Evolutionary conservation across 1,140 invertebrate species (phyloP).

Genomic region (Diploscapter pachys): DNA sequence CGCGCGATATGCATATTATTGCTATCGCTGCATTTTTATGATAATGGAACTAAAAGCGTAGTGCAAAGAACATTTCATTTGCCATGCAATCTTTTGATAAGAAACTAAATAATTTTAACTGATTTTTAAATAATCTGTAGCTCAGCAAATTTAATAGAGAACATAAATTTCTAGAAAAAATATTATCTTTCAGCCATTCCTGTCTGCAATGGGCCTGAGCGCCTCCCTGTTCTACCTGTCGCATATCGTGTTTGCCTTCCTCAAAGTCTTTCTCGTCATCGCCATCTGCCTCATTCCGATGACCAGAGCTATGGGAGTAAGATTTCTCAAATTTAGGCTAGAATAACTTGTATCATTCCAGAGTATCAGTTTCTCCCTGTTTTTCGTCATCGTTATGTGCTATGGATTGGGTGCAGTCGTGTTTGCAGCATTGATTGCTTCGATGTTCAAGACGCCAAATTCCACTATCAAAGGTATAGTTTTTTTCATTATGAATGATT

Average conservation of each 20-base stretch:
- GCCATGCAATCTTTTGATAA: too few relatives aligned
- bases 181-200: background rate
- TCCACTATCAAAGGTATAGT: slow-evolving; percentile 12
- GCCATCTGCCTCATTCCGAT: slow-evolving; percentile 17
- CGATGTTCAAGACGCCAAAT: slow-evolving; percentile 17
- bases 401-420: slow-evolving; percentile 18
- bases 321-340: background rate
- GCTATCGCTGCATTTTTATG: too few relatives aligned
- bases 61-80: too few relatives aligned
- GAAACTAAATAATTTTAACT: too few relatives aligned
- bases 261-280: slow-evolving; percentile 25
- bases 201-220: slow-evolving; percentile 20
- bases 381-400: slow-evolving; percentile 16
- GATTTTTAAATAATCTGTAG: too few relatives aligned
- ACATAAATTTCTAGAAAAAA: too few relatives aligned
- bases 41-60: too few relatives aligned
- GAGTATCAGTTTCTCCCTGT: background rate
- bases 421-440: slow-evolving; percentile 17
- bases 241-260: slow-evolving; percentile 20
- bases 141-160: too few relatives aligned
- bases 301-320: background rate
- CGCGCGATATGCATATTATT: too few relatives aligned
- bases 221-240: slow-evolving; percentile 21
- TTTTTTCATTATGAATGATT: too few relatives aligned
- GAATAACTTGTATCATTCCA: slow-evolving; percentile 9